Base-by-base conservation (phyloP, 2,888 invertebrate genomes). In the Ditylenchus weischeri region DNA sequence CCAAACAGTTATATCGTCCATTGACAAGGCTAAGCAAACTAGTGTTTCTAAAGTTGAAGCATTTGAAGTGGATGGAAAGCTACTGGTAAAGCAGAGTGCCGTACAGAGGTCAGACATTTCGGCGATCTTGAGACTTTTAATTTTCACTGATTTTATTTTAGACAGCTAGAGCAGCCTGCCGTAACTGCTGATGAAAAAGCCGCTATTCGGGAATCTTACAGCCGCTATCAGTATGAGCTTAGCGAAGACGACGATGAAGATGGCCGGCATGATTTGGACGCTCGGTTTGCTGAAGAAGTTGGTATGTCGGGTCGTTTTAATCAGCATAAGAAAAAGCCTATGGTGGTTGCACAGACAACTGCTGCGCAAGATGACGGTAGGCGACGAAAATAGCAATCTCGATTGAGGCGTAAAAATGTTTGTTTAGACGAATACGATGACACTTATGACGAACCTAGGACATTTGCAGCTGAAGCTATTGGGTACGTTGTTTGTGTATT, bases 361-460 rank as follows among this genome's bases (percentile, higher is more conserved):
- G 43, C 13, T 59, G 19, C 36, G 59, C 35, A 5, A 19, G 59
- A 59, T 36, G 59, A 59, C 10, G 43, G 57, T 54, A 43, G 43
- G 15, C 8, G 43, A 43, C 8, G 8, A 15, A 43, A 43, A 8
- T 38, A 6, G 2, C 43, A 43, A 6, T 43, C 8, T 43, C 11
- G 11, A 43, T 43, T 13, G 15, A 43, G 43, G 43, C 8, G 43
- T 43, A 15, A 13, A n/a, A 50, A 64, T 29, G 43, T 69, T 6
- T 77, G 75, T 67, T 68, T 76, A 54, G 78, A 78, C 58, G 78
- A 78, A 58, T 78, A 78, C 50, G 77, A 78, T 66, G 78, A 78
- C 64, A 77, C 74, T n/a, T 75, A 65, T 43, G 78, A 78, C 47
- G 59, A 59, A 1, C 18, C 57, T 2, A 11, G 18, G 13, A 29